phyloP scores from a whole-genome alignment of 2,113 vertebrate species.

The Oreocharis arfaki region DNA sequence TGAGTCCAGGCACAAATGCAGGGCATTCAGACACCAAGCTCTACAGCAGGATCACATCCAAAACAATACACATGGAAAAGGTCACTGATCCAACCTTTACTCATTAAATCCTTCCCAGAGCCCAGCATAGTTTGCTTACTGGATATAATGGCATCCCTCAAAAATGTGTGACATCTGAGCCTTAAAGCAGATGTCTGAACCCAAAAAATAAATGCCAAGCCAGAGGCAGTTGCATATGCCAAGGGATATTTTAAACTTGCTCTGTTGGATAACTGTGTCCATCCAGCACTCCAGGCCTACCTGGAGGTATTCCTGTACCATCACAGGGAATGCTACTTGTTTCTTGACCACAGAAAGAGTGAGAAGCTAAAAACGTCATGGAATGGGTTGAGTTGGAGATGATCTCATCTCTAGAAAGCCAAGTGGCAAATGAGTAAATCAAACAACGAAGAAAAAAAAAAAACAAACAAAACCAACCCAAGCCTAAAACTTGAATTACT shows the following conservation, averaged over 20 bases:
- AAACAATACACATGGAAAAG: background rate
- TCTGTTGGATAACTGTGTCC: background rate
- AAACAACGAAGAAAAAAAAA: background rate
- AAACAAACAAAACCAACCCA: background rate
- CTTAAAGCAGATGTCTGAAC: background rate
- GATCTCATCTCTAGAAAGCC: background rate
- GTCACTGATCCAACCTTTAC: constrained; percentile 34
- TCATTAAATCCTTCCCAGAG: background rate
- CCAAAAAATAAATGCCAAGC: background rate
- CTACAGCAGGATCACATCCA: background rate
- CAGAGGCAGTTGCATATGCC: background rate
- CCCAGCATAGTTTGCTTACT: background rate
- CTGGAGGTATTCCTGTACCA: background rate
- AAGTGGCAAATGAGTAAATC: background rate
- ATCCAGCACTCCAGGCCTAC: background rate
- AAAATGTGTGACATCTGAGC: background rate
- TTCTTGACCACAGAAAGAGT: background rate
- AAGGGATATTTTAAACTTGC: background rate
- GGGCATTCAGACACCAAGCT: background rate
- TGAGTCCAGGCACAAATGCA: background rate
- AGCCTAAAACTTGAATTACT: background rate
- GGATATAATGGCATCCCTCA: background rate
- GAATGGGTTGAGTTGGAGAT: background rate
- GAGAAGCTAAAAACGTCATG: background rate
- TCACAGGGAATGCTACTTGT: background rate